Conservation (phyloP, 2,888 invertebrate species). For the Campopleginae sp. region DNA sequence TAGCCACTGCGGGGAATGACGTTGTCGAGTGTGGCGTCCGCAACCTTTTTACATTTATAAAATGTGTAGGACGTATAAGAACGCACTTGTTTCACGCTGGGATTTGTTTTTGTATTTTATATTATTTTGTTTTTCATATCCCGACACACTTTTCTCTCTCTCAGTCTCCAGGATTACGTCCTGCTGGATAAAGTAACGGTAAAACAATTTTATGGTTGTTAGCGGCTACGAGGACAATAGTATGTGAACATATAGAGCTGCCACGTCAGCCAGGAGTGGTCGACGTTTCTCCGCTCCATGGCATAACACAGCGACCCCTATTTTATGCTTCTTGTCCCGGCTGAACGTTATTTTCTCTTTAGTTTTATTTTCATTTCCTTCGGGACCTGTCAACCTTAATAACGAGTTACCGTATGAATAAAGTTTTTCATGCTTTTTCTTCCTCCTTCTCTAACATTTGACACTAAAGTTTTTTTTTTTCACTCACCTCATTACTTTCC, state of each 20-base stretch:
- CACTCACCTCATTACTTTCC: neutral
- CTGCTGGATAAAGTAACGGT: slow-evolving; percentile 59
- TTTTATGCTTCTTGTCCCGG: slow-evolving; percentile 55
- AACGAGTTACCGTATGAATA: neutral
- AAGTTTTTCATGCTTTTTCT: slow-evolving; percentile 2
- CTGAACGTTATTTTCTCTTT: slow-evolving; percentile 16
- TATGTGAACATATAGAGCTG: slow-evolving; percentile 48
- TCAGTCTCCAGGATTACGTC: slow-evolving; percentile 44
- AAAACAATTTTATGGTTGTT: slow-evolving; percentile 67
- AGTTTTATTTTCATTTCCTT: slow-evolving; percentile 44
- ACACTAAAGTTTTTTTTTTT: neutral
- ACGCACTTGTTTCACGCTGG: neutral
- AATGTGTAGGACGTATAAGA: neutral
- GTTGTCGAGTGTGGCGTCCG: slow-evolving; percentile 15
- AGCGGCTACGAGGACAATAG: slow-evolving; percentile 65
- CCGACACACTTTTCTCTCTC: slow-evolving; percentile 7
- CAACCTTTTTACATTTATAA: slow-evolving; percentile 7
- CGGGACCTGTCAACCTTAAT: slow-evolving; percentile 22
- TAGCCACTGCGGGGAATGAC: slow-evolving; percentile 28
- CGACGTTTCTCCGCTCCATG: slow-evolving; percentile 47
- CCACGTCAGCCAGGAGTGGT: slow-evolving; percentile 53
- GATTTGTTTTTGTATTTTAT: slow-evolving; percentile 27
- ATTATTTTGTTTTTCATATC: neutral
- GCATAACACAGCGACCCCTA: slow-evolving; percentile 46
- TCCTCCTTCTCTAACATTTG: neutral